These are phyloP conservation scores for Aplochiton taeniatus DNA, from an alignment of 2,797 vertebrate species.

Conservation along the genomic window DNA sequence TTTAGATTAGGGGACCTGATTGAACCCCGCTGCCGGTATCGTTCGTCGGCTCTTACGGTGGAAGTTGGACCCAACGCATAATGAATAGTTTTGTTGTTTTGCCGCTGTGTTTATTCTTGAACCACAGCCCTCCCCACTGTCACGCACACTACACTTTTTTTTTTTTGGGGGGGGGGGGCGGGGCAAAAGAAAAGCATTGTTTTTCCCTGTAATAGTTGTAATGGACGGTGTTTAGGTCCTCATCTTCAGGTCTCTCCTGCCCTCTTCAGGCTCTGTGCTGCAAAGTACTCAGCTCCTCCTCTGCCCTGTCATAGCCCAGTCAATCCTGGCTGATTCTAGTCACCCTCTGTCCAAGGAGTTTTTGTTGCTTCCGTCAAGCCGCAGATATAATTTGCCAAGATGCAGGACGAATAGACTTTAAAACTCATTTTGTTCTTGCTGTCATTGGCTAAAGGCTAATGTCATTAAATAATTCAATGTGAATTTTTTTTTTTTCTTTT, in stretches of 20 bases:
- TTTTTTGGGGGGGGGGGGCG: background rate
- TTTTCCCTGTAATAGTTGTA: background rate
- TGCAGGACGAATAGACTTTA: no score
- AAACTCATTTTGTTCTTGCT: no score
- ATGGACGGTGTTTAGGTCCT: no score
- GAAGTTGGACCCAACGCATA: background rate
- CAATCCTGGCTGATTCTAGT: no score
- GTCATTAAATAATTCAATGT: no score
- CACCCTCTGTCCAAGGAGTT: no score
- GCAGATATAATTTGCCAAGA: no score
- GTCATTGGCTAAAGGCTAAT: no score
- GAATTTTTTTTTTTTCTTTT: no score
- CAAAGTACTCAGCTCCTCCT: slow-evolving; percentile 6
- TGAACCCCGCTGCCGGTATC: no score
- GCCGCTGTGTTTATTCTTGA: background rate
- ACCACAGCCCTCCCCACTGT: background rate
- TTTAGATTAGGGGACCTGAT: slow-evolving; percentile 25
- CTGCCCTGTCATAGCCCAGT: no score
- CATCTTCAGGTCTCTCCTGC: slow-evolving; percentile 50
- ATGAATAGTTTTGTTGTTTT: background rate
- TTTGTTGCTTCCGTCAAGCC: no score
- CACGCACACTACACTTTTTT: background rate
- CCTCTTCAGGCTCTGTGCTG: slow-evolving; percentile 52
- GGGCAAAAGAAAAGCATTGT: background rate
- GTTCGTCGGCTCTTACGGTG: background rate